These are phyloP conservation scores for Oryzias sinensis DNA, from an alignment of 2,797 vertebrate species.

Conservation along the genomic window DNA sequence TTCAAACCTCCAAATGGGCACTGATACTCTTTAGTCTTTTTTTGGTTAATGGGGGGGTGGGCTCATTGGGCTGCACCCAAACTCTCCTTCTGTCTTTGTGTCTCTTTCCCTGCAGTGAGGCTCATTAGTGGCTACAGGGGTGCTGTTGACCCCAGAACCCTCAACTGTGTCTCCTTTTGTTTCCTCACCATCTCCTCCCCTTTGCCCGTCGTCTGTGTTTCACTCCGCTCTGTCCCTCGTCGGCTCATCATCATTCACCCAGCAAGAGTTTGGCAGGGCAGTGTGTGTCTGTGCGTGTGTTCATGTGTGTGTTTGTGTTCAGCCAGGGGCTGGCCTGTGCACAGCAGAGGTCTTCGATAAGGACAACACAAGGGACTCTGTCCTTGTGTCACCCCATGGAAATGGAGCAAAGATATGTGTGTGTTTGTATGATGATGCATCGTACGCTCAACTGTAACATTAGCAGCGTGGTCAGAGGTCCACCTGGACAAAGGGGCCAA, in stretches of 20 bases:
- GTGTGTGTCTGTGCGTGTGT: conserved; percentile 11
- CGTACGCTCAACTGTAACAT: conserved; percentile 51
- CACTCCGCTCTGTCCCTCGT: conserved; percentile 49
- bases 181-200: conserved; percentile 30
- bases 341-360: conserved; percentile 64
- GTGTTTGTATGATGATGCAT: conserved; percentile 20
- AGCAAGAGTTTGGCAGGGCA: conserved; percentile 58
- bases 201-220: conserved; percentile 31
- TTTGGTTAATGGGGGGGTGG: conserved; percentile 15
- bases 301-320: conserved; percentile 14
- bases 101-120: conserved; percentile 16
- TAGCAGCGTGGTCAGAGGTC: conserved; percentile 56
- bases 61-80: conserved; percentile 14
- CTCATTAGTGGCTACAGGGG: conserved; percentile 39
- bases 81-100: conserved; percentile 11
- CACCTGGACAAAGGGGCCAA: conserved; percentile 42
- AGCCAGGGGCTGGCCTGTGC: conserved; percentile 53
- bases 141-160: conserved; percentile 51
- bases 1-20: conserved; percentile 29
- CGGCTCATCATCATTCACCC: conserved; percentile 67
- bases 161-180: conserved; percentile 22
- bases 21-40: conserved; percentile 4
- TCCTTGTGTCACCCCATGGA: conserved; percentile 65
- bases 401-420: conserved; percentile 48
- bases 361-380: conserved; percentile 70